These are phyloP conservation scores for Pristionchus maxplancki DNA, from an alignment of 2,888 invertebrate genomes.

Conservation along the genomic window DNA sequence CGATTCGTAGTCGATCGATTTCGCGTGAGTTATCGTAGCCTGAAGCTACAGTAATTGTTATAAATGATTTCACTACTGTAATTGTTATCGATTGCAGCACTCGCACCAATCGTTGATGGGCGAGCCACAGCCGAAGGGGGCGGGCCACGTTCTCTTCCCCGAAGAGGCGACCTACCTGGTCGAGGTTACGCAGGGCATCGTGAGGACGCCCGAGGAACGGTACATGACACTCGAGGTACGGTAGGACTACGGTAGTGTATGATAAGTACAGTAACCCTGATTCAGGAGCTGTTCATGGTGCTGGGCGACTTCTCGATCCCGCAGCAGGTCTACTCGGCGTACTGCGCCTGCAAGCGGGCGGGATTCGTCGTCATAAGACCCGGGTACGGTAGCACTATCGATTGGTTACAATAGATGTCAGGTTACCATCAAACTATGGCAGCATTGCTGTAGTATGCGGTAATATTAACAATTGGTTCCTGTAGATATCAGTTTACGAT, in stretches of 20 bases:
- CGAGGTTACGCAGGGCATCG: background rate
- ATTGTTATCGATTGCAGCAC: background rate
- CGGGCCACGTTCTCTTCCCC: constrained; percentile 3
- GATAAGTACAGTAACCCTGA: background rate
- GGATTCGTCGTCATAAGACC: constrained; percentile 63
- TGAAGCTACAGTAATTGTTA: too few species aligned
- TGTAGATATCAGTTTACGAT: too few species aligned
- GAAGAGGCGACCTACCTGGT: constrained; percentile 47
- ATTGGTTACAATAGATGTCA: background rate
- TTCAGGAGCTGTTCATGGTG: constrained; percentile 33
- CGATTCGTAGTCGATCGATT: constrained; percentile 47
- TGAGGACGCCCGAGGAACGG: background rate
- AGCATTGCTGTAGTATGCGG: too few species aligned
- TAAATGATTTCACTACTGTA: background rate
- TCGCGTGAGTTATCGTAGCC: background rate
- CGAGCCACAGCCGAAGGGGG: constrained; percentile 4
- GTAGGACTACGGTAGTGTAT: background rate
- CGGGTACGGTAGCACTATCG: constrained; percentile 50
- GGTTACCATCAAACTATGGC: too few species aligned
- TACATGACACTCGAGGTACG: constrained; percentile 43
- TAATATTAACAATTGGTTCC: too few species aligned
- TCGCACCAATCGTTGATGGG: constrained; percentile 13
- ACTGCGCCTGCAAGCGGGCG: constrained; percentile 53
- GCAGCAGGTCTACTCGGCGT: constrained; percentile 29
- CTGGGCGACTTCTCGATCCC: background rate